These are phyloP conservation scores for Cyaniris semiargus DNA, from an alignment of 2,888 invertebrate genomes.

Conservation along the genomic window DNA sequence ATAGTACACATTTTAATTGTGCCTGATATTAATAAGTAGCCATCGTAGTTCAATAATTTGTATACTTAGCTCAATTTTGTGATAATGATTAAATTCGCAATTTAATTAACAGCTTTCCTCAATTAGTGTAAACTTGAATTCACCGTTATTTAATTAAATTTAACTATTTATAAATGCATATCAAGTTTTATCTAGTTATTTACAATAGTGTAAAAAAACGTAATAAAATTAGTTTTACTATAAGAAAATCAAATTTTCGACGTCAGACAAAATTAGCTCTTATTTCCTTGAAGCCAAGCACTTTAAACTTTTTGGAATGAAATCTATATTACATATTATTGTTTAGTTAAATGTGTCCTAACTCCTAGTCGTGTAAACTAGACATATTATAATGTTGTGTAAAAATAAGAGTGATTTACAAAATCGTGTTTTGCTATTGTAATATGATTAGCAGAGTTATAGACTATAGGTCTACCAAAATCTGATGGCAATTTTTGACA, in stretches of 20 bases:
- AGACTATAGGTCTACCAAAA: too few relatives aligned
- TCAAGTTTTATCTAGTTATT: neutral
- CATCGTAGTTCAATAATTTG: neutral
- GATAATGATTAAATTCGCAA: neutral
- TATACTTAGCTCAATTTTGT: neutral
- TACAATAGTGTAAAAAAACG: neutral
- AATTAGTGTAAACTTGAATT: neutral
- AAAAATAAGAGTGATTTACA: slow-evolving; percentile 14
- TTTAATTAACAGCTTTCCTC: too few relatives aligned
- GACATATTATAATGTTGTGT: neutral
- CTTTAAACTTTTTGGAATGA: too few relatives aligned
- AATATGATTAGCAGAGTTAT: neutral
- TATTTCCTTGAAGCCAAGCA: neutral
- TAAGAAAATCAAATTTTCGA: neutral
- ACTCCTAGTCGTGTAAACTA: neutral
- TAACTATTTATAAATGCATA: neutral
- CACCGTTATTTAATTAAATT: neutral
- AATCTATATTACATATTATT: neutral
- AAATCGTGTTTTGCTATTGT: neutral
- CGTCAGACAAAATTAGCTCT: neutral
- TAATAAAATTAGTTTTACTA: neutral
- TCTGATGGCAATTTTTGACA: too few relatives aligned
- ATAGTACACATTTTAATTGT: too few relatives aligned
- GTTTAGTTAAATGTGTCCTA: neutral
- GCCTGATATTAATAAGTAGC: neutral